phyloP scores from a whole-genome alignment of 2,888 invertebrate species.

The Metellina segmentata region DNA sequence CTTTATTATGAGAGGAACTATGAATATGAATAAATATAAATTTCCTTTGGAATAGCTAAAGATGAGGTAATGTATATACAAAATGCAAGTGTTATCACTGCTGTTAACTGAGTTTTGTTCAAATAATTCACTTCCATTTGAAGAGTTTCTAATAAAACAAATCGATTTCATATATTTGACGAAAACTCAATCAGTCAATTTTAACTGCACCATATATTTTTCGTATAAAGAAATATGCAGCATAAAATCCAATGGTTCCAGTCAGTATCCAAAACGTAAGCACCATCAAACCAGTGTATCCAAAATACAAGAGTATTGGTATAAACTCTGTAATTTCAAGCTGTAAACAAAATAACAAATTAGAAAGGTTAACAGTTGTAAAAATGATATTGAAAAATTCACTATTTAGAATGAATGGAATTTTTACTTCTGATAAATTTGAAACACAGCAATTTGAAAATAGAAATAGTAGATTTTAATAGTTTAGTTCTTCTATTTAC shows the following conservation, averaged over 20 bases:
- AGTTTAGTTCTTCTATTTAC: no score
- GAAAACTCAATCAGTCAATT: slow-evolving; percentile 87
- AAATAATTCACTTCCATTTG: slow-evolving; percentile 8
- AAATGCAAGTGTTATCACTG: slow-evolving; percentile 34
- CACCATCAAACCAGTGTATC: slow-evolving; percentile 98
- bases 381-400: no score
- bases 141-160: slow-evolving; percentile 8
- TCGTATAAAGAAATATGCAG: slow-evolving; percentile 98
- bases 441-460: no score
- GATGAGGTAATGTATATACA: slow-evolving; percentile 47
- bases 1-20: background rate
- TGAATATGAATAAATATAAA: slow-evolving; percentile 31
- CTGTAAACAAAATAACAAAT: slow-evolving; percentile 79
- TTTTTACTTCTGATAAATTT: no score
- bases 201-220: slow-evolving; percentile 99
- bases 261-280: slow-evolving; percentile 98
- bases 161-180: background rate
- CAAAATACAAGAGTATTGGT: slow-evolving; percentile 98
- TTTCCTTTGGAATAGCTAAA: slow-evolving; percentile 24
- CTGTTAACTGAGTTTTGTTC: slow-evolving; percentile 22
- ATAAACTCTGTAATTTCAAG: slow-evolving; percentile 96
- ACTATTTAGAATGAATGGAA: no score
- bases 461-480: no score
- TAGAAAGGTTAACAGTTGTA: no score
- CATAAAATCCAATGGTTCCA: slow-evolving; percentile 97